phyloP scores from a whole-genome alignment of 1,140 invertebrate genomes.

The Dolichoris vasculosae region DNA sequence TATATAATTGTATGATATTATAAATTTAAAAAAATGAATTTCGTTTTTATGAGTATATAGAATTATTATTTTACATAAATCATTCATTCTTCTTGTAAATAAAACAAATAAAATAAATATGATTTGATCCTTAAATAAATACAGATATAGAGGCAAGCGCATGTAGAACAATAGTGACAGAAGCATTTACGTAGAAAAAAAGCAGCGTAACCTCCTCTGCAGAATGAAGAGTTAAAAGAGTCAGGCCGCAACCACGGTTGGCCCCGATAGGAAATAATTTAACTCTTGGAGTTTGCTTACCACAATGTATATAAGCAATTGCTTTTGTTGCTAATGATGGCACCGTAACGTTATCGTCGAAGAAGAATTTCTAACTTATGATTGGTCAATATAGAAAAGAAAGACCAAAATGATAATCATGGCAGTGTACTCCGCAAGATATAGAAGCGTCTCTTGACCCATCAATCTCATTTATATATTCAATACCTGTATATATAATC shows the following conservation, averaged over 20 bases:
- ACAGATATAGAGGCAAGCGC: background rate
- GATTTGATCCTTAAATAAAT: background rate
- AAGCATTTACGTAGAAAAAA: background rate
- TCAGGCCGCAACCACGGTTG: background rate
- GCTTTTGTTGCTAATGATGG: background rate
- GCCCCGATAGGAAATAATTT: conserved; percentile 46
- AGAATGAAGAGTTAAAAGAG: background rate
- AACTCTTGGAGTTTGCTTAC: conserved; percentile 7
- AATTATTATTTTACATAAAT: no score
- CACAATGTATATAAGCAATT: background rate
- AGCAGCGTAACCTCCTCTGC: background rate
- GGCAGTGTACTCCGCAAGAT: background rate
- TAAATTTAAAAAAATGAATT: no score
- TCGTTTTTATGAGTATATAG: no score
- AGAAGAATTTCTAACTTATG: conserved; percentile 38
- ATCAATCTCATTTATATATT: conserved; percentile 15
- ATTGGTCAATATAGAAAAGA: background rate
- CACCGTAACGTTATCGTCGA: background rate
- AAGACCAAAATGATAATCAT: background rate
- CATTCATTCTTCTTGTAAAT: background rate
- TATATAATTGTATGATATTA: no score
- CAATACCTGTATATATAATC: background rate
- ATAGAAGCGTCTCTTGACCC: background rate
- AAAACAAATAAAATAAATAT: background rate
- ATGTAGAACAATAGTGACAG: background rate